phyloP scores from a whole-genome alignment of 2,113 vertebrate species.

The Crotalus horridus region DNA sequence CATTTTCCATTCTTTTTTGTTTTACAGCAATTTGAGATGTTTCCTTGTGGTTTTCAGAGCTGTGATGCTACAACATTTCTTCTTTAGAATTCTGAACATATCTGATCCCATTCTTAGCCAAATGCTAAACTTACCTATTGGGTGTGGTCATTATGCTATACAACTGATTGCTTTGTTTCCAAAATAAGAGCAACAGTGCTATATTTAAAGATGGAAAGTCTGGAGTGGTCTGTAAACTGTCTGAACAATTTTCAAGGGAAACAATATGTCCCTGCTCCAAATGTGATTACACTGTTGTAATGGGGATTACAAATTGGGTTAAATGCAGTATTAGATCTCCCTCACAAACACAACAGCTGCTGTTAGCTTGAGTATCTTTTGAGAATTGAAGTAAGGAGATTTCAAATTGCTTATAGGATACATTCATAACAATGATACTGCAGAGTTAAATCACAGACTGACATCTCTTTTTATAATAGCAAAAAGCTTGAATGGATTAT shows the following conservation, averaged over 20 bases:
- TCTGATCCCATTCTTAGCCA: neutral
- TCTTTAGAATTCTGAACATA: too few species aligned
- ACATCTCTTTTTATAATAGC: neutral
- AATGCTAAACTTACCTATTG: slow-evolving; percentile 1
- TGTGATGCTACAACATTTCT: neutral
- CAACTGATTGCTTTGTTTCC: slow-evolving; percentile 33
- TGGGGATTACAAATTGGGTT: slow-evolving; percentile 66
- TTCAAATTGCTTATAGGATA: slow-evolving; percentile 28
- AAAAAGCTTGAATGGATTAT: neutral
- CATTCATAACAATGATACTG: slow-evolving; percentile 11
- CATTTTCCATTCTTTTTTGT: neutral
- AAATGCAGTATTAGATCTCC: slow-evolving; percentile 19
- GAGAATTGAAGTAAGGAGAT: slow-evolving; percentile 55
- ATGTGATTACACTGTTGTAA: slow-evolving; percentile 63
- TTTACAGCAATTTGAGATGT: neutral
- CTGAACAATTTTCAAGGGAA: slow-evolving; percentile 40
- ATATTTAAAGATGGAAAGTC: slow-evolving; percentile 13
- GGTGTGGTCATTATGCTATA: neutral
- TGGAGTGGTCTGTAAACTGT: slow-evolving; percentile 39
- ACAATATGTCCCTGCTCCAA: slow-evolving; percentile 42
- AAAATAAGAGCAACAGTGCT: slow-evolving; percentile 8
- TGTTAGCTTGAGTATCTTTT: slow-evolving; percentile 47
- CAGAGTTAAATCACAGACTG: neutral
- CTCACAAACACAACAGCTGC: slow-evolving; percentile 41
- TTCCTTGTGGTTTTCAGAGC: neutral